These are phyloP conservation scores for Andrena haemorrhoa DNA, from an alignment of 2,888 invertebrate genomes.

Conservation along the genomic window DNA sequence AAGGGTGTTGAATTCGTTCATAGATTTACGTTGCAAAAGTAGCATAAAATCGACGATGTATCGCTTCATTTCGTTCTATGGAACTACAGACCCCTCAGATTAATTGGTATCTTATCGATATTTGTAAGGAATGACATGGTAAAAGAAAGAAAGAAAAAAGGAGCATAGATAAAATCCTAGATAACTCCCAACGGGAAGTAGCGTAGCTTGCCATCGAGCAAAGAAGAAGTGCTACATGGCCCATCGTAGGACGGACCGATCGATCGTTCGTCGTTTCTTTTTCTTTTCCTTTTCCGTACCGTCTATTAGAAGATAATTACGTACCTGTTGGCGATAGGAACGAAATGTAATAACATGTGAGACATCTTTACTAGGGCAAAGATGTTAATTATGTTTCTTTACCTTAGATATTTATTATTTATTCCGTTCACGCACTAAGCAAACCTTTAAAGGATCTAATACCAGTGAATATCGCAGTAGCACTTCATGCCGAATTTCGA, in stretches of 20 bases:
- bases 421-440: constrained; percentile 59
- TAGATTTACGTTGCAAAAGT: constrained; percentile 21
- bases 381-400: constrained; percentile 62
- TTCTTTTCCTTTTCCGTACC: constrained; percentile 50
- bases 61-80: constrained; percentile 3
- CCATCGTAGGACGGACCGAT: constrained; percentile 27
- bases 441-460: constrained; percentile 32
- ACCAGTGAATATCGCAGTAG: constrained; percentile 44
- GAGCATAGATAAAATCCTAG: constrained; percentile 26
- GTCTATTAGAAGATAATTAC: constrained; percentile 63
- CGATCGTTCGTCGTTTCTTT: constrained; percentile 41
- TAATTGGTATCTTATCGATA: constrained; percentile 32
- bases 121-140: constrained; percentile 29
- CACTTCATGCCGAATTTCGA: constrained; percentile 44
- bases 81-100: neutral
- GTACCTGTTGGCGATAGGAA: constrained; percentile 73
- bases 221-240: constrained; percentile 47
- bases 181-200: constrained; percentile 28
- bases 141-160: constrained; percentile 26
- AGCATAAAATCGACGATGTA: constrained; percentile 1
- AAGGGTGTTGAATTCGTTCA: constrained; percentile 3
- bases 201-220: constrained; percentile 51
- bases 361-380: constrained; percentile 55
- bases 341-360: constrained; percentile 65
- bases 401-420: constrained; percentile 74